phyloP scores from a whole-genome alignment of 2,797 vertebrate species.

The Sebastes alutus region DNA sequence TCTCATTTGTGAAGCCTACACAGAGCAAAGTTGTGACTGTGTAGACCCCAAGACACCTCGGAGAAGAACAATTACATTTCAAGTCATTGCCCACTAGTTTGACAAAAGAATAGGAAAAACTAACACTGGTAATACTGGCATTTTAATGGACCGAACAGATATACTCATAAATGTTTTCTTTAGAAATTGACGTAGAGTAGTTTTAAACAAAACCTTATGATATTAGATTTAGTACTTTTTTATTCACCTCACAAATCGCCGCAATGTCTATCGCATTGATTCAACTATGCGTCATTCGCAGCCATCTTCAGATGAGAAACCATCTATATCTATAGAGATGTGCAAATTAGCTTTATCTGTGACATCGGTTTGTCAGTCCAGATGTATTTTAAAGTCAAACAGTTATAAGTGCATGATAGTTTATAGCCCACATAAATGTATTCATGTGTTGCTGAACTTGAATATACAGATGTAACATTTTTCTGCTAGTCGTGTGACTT shows the following conservation, averaged over 20 bases:
- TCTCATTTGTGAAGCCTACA: slow-evolving; percentile 8
- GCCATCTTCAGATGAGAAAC: neutral
- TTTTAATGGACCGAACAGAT: too few species aligned
- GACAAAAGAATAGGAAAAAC: neutral
- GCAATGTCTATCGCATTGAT: neutral
- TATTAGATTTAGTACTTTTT: neutral
- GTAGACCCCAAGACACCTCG: neutral
- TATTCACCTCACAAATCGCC: neutral
- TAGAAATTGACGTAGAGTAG: too few species aligned
- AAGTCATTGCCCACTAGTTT: neutral
- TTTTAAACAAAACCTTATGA: neutral
- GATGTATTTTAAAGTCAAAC: neutral
- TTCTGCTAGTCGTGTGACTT: neutral
- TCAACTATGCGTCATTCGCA: neutral
- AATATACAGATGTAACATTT: neutral
- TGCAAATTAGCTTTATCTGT: neutral
- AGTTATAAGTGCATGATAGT: neutral
- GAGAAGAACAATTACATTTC: neutral
- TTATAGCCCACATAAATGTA: neutral
- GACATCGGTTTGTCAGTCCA: neutral
- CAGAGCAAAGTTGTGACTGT: neutral
- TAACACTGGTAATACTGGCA: neutral
- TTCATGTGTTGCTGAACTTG: neutral
- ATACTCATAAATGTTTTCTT: neutral
- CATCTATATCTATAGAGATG: neutral